These are phyloP conservation scores for Chondrilla cf. caribensis DNA, from an alignment of 37 sponge, comb jelly and placozoan genomes.

Conservation along the genomic window DNA sequence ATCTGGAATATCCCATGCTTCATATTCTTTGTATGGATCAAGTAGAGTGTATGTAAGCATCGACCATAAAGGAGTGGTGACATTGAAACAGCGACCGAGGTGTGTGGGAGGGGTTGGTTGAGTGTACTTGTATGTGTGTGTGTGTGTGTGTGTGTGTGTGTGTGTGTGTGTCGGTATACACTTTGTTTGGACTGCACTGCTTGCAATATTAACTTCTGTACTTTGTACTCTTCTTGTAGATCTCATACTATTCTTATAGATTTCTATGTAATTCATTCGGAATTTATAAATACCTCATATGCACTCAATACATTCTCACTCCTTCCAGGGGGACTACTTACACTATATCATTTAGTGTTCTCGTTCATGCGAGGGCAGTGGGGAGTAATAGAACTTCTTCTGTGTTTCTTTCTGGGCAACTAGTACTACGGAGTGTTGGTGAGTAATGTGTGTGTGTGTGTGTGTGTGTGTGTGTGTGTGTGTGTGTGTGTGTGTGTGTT, in stretches of 20 bases:
- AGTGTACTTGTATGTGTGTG: constrained; percentile 1
- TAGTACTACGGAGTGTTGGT: neutral
- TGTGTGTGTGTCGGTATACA: constrained; percentile 5
- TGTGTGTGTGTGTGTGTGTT: constrained; percentile 13
- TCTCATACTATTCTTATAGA: too few relatives aligned
- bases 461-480: neutral
- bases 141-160: constrained; percentile 20
- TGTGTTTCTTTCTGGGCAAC: neutral
- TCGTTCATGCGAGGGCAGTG: neutral
- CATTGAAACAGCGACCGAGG: neutral
- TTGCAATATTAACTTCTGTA: neutral
- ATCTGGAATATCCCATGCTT: neutral
- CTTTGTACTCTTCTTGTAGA: too few relatives aligned
- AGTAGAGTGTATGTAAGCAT: neutral
- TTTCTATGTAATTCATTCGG: neutral
- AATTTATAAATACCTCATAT: neutral
- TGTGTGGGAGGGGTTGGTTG: neutral
- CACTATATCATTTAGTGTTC: too few relatives aligned
- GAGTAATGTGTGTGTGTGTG: constrained; percentile 11
- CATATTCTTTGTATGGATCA: neutral
- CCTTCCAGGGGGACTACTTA: neutral
- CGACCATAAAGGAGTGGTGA: neutral
- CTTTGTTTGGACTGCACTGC: neutral
- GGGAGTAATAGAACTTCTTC: neutral
- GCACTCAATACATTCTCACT: neutral